Evolutionary conservation across 2,888 invertebrate species (phyloP), one percentile per base, ranked within the genome.

Genomic region (Amphipyra berbera): DNA sequence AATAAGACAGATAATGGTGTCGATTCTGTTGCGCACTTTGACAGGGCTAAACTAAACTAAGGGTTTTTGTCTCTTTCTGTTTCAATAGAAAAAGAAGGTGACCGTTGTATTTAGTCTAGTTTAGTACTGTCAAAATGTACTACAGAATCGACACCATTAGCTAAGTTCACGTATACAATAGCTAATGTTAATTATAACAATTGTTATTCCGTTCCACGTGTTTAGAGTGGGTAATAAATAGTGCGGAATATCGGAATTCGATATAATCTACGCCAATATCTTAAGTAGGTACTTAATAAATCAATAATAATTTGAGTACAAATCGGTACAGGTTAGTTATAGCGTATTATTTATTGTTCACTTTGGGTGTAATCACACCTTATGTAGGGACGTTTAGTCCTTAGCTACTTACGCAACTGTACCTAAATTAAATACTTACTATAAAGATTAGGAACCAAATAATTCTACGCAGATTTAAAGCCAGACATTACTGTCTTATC

Each of bases 1-100:
- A 40, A 33, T 49, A 50, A 27, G 48, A 68, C 35, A 61, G 56
- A 55, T 69, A 68, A 56, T 45, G n/a, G n/a, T n/a, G n/a, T n/a
- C n/a, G n/a, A n/a, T n/a, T n/a, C n/a, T n/a, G n/a, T n/a, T n/a
- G n/a, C n/a, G n/a, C n/a, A n/a, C n/a, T n/a, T n/a, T n/a, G n/a
- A n/a, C n/a, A n/a, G n/a, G n/a, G n/a, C n/a, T n/a, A n/a, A n/a
- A n/a, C n/a, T n/a, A n/a, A n/a, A n/a, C n/a, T n/a, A n/a, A n/a
- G n/a, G n/a, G n/a, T n/a, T n/a, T n/a, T n/a, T n/a, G n/a, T n/a
- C n/a, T n/a, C n/a, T n/a, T n/a, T n/a, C n/a, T n/a, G n/a, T n/a
- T n/a, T n/a, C n/a, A n/a, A n/a, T n/a, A n/a, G n/a, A n/a, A n/a
- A n/a, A n/a, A n/a, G n/a, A n/a, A n/a, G n/a, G n/a, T n/a, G n/a